phyloP scores from a whole-genome alignment of 2,113 vertebrate genomes.

The Desmodus rotundus region DNA sequence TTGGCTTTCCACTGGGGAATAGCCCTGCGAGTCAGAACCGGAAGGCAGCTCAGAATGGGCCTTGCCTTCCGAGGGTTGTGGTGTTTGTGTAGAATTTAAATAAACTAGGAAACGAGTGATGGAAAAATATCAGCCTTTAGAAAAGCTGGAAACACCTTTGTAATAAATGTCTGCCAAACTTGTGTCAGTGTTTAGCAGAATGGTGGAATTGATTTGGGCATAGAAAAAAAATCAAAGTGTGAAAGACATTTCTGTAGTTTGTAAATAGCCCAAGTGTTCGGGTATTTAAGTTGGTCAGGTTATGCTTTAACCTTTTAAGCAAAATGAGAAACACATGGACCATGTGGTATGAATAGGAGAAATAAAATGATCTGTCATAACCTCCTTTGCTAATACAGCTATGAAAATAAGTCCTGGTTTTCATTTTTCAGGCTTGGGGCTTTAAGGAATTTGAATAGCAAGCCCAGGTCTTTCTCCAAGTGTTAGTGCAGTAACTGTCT shows the following conservation, averaged over 20 bases:
- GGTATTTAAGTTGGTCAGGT: background rate
- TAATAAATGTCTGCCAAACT: background rate
- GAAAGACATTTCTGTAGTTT: background rate
- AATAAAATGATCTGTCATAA: background rate
- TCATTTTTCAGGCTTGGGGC: background rate
- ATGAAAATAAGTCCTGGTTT: background rate
- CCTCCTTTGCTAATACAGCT: background rate
- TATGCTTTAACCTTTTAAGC: conserved; percentile 22
- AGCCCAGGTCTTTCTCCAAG: background rate
- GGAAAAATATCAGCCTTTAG: background rate
- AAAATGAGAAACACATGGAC: background rate
- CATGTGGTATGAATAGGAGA: background rate
- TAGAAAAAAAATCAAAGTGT: background rate
- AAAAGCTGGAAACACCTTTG: conserved; percentile 15
- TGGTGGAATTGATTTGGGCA: background rate
- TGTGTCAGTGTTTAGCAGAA: conserved; percentile 7
- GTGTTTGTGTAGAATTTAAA: background rate
- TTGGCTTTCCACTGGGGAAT: conserved; percentile 3
- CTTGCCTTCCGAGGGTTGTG: background rate
- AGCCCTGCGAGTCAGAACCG: background rate
- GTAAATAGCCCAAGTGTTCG: conserved; percentile 5
- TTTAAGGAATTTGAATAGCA: background rate
- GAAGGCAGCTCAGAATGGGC: background rate
- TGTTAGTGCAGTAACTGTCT: background rate
- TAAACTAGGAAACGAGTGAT: background rate